Conservation (phyloP, 2,113 vertebrate species). For the Alligator sinensis region DNA sequence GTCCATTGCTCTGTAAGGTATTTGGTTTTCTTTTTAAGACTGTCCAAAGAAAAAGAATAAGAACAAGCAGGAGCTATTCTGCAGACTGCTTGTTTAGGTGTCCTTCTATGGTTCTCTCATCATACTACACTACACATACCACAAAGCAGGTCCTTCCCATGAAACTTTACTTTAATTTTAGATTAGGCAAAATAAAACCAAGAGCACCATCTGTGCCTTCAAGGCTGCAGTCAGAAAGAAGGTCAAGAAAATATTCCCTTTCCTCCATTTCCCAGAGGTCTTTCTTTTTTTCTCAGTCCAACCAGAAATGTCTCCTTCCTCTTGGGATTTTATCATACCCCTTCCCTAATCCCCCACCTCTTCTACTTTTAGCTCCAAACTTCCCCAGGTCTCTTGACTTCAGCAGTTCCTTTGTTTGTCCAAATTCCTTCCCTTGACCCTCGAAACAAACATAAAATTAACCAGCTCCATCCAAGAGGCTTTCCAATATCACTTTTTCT, state of each 20-base stretch:
- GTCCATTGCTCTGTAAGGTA: neutral
- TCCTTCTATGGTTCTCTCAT: neutral
- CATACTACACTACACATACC: neutral
- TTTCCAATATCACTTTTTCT: neutral
- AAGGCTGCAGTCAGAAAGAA: neutral
- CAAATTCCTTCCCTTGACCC: constrained; percentile 29
- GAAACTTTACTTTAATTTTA: neutral
- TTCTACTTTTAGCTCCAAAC: constrained; percentile 30
- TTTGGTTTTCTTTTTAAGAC: neutral
- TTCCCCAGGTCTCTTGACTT: neutral
- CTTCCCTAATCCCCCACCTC: constrained; percentile 11
- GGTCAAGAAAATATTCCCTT: neutral
- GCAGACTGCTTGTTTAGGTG: neutral
- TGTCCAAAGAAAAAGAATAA: neutral
- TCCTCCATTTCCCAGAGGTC: neutral
- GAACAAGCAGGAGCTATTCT: neutral
- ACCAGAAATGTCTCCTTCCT: neutral
- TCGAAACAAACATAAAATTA: constrained; percentile 45
- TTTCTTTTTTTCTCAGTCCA: neutral
- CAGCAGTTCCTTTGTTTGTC: constrained; percentile 12
- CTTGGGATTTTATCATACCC: neutral
- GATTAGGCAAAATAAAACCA: neutral
- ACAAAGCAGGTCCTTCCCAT: neutral
- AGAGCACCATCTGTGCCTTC: neutral
- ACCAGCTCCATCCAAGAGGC: neutral